These are phyloP conservation scores for Parazoanthus atlanticus DNA, from an alignment of 92 coral and sea anemone species.

Conservation along the genomic window DNA sequence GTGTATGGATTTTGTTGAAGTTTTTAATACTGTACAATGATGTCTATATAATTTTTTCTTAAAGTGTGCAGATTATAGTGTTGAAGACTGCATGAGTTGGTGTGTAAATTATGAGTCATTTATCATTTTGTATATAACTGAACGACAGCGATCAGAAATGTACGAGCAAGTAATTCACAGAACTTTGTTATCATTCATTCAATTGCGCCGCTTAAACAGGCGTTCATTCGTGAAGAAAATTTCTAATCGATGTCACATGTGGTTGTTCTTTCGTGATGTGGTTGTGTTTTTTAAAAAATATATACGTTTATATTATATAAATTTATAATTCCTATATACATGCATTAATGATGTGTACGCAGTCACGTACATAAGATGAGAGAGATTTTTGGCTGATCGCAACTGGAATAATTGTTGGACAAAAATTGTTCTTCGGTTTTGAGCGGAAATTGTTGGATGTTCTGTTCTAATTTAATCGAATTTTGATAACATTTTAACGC, in stretches of 20 bases:
- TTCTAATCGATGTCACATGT: not conserved
- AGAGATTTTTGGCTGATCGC: not conserved
- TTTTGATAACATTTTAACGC: constrained; percentile 11
- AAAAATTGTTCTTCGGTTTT: not conserved
- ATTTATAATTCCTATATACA: not conserved
- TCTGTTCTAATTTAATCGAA: constrained; percentile 12
- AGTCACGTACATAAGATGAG: not conserved
- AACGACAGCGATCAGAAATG: not conserved
- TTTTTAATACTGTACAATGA: not conserved
- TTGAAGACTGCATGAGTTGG: not conserved
- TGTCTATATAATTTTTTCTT: not conserved
- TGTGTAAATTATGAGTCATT: not conserved
- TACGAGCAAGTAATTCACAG: not conserved
- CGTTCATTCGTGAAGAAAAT: not conserved
- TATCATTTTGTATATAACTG: not conserved
- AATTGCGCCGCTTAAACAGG: not conserved
- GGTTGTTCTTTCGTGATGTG: not conserved
- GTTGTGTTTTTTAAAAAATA: not conserved
- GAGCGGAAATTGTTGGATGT: not conserved
- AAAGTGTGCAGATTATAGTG: not conserved
- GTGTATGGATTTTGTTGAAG: not conserved
- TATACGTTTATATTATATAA: not conserved
- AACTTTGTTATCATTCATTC: not conserved
- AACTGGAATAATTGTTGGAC: no score
- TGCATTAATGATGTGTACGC: not conserved